Evolutionary conservation across 2,113 vertebrate species (phyloP).

Genomic region (Xenopus laevis): DNA sequence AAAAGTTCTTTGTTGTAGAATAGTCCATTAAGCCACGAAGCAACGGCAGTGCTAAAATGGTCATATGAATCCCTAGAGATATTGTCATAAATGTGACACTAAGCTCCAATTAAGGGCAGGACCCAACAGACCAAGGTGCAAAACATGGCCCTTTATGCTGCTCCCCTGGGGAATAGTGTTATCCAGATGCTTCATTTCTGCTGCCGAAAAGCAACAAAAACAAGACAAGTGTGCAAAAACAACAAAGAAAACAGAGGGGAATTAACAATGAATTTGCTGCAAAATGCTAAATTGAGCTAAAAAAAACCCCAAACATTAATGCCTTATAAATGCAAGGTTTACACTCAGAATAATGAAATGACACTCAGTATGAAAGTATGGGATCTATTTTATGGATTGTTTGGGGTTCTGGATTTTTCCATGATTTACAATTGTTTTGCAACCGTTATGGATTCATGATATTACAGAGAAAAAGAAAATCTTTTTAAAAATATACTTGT

Average conservation of each 20-base stretch:
- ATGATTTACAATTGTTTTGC: no score
- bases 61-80: conserved; percentile 63
- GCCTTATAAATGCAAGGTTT: no score
- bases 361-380: no score
- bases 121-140: conserved; percentile 73
- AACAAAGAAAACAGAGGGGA: not conserved
- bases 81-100: conserved; percentile 78
- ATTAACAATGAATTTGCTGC: not conserved
- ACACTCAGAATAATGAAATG: no score
- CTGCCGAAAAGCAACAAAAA: not conserved
- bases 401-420: no score
- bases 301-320: no score
- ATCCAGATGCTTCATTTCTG: conserved; percentile 52
- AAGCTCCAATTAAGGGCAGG: conserved; percentile 79
- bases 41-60: conserved; percentile 67
- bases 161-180: conserved; percentile 67
- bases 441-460: no score
- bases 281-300: no score
- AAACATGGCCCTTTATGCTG: conserved; percentile 51
- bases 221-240: not conserved
- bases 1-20: conserved; percentile 56
- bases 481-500: no score
- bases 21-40: conserved; percentile 66
- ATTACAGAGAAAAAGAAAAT: no score
- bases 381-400: no score